These are phyloP conservation scores for Eupeodes luniger DNA, from an alignment of 2,888 invertebrate species.

Conservation along the genomic window DNA sequence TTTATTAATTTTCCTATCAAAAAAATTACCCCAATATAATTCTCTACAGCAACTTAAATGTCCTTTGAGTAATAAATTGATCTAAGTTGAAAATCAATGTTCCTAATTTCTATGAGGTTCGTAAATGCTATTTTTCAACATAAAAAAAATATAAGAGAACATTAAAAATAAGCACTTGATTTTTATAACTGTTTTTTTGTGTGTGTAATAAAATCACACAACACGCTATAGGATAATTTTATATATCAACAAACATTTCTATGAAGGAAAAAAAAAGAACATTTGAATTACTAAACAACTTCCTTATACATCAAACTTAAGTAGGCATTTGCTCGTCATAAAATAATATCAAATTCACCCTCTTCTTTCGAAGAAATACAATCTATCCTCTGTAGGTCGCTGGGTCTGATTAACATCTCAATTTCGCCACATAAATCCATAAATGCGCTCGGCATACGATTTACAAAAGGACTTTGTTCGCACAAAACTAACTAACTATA, in stretches of 20 bases:
- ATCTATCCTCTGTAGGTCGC: conserved; percentile 16
- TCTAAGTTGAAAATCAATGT: background rate
- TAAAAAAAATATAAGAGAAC: background rate
- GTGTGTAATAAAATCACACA: conserved; percentile 11
- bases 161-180: conserved; percentile 11
- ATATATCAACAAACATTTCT: conserved; percentile 1
- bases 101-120: background rate
- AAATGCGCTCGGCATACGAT: background rate
- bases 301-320: conserved; percentile 14
- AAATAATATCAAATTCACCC: conserved; percentile 52
- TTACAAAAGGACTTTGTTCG: conserved; percentile 41
- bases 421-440: conserved; percentile 46
- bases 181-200: background rate
- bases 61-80: background rate
- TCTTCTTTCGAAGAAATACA: conserved; percentile 25
- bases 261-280: background rate
- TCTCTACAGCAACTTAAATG: background rate
- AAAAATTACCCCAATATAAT: background rate
- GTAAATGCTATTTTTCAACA: background rate
- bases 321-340: conserved; percentile 7
- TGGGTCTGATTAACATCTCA: conserved; percentile 53
- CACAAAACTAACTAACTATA: conserved; percentile 31
- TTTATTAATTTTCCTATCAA: background rate
- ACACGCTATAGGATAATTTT: conserved; percentile 4
- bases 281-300: background rate